A percentile compares a stretch with the other conserved stretches of the same genome.
These are phyloP conservation scores for Anarsia innoxiella DNA, from an alignment of 2,888 invertebrate species.

Conservation along the genomic window DNA sequence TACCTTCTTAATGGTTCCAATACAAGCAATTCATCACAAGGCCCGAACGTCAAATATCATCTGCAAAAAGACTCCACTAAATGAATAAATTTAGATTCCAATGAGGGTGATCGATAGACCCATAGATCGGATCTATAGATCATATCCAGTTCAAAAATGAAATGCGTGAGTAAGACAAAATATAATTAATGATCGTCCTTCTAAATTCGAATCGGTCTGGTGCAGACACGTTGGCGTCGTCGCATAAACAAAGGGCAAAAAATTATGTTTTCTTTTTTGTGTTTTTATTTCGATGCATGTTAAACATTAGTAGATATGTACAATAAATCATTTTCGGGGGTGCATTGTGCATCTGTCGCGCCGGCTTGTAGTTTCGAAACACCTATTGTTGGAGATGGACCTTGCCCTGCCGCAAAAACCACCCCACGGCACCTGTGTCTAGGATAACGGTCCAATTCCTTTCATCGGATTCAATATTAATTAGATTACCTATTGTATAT, in stretches of 20 bases:
- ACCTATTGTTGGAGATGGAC: slow-evolving; percentile 51
- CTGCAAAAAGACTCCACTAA: slow-evolving; percentile 70
- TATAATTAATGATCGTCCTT: slow-evolving; percentile 72
- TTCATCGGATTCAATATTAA: slow-evolving; percentile 32
- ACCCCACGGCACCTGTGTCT: slow-evolving; percentile 51
- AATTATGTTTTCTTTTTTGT: slow-evolving; percentile 50
- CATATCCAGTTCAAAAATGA: slow-evolving; percentile 70
- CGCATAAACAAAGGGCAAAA: slow-evolving; percentile 70
- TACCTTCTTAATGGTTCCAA: slow-evolving; percentile 37
- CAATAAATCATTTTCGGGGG: slow-evolving; percentile 60
- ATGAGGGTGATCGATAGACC: slow-evolving; percentile 70
- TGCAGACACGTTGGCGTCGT: slow-evolving; percentile 73
- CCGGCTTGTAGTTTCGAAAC: slow-evolving; percentile 45
- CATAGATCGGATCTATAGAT: slow-evolving; percentile 73
- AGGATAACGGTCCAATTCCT: slow-evolving; percentile 28
- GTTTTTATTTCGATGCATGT: slow-evolving; percentile 52
- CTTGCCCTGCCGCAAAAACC: slow-evolving; percentile 45
- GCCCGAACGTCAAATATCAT: slow-evolving; percentile 50
- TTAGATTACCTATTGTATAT: slow-evolving; percentile 26
- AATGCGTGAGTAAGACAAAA: slow-evolving; percentile 76
- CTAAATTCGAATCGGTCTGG: slow-evolving; percentile 69
- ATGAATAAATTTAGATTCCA: slow-evolving; percentile 72
- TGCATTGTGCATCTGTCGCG: slow-evolving; percentile 67
- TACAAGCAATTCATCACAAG: slow-evolving; percentile 43
- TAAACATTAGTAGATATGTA: slow-evolving; percentile 57